Evolutionary conservation across 2,888 invertebrate genomes (phyloP), one percentile per base, ranked within the genome.

Genomic region (Amphimallon solstitiale): DNA sequence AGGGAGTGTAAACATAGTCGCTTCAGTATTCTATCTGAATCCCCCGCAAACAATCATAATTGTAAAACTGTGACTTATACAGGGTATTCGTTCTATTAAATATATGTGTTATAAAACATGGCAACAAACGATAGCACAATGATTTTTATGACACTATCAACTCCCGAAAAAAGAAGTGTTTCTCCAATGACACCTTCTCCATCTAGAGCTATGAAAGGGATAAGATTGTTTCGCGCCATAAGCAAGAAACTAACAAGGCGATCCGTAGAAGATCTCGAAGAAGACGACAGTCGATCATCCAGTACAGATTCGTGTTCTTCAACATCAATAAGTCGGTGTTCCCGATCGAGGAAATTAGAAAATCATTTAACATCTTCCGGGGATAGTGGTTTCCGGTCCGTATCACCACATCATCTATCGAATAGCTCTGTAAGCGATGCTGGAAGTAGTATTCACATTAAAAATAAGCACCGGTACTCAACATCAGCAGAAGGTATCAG

Each of bases 171-270:
- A 38, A 71, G 83, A 60, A 84, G 82, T 73, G 70, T 80, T 9
- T 85, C 85, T 17, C 79, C 81, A 4, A 71, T 78, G 67, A 85
- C 87, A 68, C 83, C 86, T 17, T 87, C 88, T 66, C 84, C 87
- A 0, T 84, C 86, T 2, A 81, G 84, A 68, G 86, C 86, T 72
- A 76, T 81, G 14, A 87, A 88, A 7, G 90, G 90, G 56, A 84
- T 89, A 67, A 84, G 89, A 51, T 84, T 91, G 73, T 87, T 91
- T 76, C 86, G 89, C 70, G 88, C 89, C 23, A 85, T 91, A 69
- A 88, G 88, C 78, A 84, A 87, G 65, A 87, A 88, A 70, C 84
- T 91, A 52, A 86, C 88, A 0, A 84, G 88, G 60, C 83, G 85
- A 48, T 83, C 86, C 64, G 79, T 79, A 9, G 84, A 83, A 61